phyloP scores from a whole-genome alignment of 2,797 vertebrate genomes.

The Psittacula echo region DNA sequence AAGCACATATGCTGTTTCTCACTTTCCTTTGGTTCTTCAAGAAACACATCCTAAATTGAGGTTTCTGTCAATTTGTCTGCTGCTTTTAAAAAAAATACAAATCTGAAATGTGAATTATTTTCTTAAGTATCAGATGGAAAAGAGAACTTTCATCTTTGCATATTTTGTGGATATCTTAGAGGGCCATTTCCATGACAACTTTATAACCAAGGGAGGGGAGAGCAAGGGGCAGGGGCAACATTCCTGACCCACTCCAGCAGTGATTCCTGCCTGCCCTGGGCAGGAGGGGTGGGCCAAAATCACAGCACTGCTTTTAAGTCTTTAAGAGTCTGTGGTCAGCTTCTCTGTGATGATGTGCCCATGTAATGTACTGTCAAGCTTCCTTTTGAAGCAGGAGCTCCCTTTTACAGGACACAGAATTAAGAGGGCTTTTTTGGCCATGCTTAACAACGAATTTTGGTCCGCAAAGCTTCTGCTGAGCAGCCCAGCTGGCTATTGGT shows the following conservation, averaged over 20 bases:
- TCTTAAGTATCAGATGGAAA: slow-evolving; percentile 55
- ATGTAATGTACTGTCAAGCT: not conserved
- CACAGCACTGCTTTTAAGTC: not conserved
- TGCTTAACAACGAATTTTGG: not conserved
- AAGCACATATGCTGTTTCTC: slow-evolving; percentile 8
- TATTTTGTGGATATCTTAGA: slow-evolving; percentile 32
- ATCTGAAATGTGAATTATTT: slow-evolving; percentile 68
- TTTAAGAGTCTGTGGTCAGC: not conserved
- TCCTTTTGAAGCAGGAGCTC: slow-evolving; percentile 35
- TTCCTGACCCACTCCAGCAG: not conserved
- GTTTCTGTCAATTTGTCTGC: slow-evolving; percentile 55
- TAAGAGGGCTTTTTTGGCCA: not conserved
- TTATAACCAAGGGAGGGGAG: not conserved
- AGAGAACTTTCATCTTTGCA: slow-evolving; percentile 18
- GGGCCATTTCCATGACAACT: not conserved
- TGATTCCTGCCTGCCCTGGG: not conserved
- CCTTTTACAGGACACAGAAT: not conserved
- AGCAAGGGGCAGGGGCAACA: not conserved
- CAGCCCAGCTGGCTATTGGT: not conserved
- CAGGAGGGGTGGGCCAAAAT: not conserved
- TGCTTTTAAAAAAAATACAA: slow-evolving; percentile 14
- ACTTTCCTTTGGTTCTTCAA: slow-evolving; percentile 58
- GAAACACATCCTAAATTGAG: slow-evolving; percentile 52
- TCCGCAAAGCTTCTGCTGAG: not conserved
- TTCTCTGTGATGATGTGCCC: not conserved